phyloP scores from a whole-genome alignment of 2,113 vertebrate genomes.

The Gymnorhina tibicen region DNA sequence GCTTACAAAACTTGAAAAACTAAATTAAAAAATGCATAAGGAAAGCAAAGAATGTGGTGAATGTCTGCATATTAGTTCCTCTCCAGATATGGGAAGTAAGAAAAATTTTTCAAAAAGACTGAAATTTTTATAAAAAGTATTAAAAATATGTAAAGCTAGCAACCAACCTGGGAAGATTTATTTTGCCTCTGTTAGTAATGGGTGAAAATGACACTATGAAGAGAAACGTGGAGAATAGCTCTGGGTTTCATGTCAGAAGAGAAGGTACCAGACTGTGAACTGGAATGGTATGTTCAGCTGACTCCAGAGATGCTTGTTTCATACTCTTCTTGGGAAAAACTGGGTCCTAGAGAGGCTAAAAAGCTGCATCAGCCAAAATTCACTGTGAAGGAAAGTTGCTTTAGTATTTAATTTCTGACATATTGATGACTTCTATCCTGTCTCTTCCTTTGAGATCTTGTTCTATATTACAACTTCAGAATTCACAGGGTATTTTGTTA shows the following conservation, averaged over 20 bases:
- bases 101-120: not conserved
- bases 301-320: not conserved
- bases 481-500: conserved; percentile 2
- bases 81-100: not conserved
- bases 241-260: not conserved
- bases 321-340: not conserved
- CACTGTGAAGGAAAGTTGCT: not conserved
- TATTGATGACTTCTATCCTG: not conserved
- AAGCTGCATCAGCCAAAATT: not conserved
- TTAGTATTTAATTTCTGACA: not conserved
- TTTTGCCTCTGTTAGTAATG: not conserved
- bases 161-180: not conserved
- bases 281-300: not conserved
- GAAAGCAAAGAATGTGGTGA: not conserved
- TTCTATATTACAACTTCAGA: not conserved
- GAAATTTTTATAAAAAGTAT: not conserved
- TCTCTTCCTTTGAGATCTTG: not conserved
- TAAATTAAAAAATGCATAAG: not conserved
- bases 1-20: not conserved
- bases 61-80: not conserved
- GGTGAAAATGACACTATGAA: not conserved
- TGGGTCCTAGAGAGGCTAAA: not conserved
- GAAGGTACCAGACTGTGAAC: not conserved
- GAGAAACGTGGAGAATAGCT: not conserved
- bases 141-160: not conserved